Base-by-base conservation (phyloP, 2,888 invertebrate genomes). In the Nomada goodeniana region DNA sequence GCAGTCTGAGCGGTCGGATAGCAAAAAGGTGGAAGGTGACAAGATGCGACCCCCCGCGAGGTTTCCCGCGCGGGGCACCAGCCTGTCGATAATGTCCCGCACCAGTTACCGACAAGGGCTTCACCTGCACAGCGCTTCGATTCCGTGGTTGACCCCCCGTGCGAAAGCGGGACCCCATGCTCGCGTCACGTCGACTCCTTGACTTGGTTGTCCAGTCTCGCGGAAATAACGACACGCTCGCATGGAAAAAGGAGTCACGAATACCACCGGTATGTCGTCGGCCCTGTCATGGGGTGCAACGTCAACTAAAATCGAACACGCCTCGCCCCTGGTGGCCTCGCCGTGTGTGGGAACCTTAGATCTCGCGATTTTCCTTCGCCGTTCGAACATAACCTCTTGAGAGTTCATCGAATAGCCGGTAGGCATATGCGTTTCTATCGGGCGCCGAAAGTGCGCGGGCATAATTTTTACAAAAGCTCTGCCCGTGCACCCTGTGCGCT, bases 11-110 rank as follows among this genome's bases (percentile, higher is more conserved):
- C 80, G 79, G 26, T 80, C 80, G 52, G 80, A 57, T 57, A 47
- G 50, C 11, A 50, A 55, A 81, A 65, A 59, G 60, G 65, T 60
- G 60, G 61, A 78, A 74, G 83, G 82, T 78, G 82, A 79, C 79
- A 79, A 79, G 82, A 84, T 76, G 80, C 75, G 78, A 88, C 84
- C 92, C 93, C 93, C 93, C 90, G 90, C 82, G 85, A 86, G 77
- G 85, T 89, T 93, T 93, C 93, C 93, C 93, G 93, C 93, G 93
- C 93, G 90, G 90, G 89, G 89, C 92, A 93, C 89, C 93, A 90
- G 93, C 86, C 89, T 87, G 93, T 92, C 91, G 90, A 91, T 93
- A 93, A 93, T 93, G 89, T 91, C 89, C 88, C 90, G 89, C 86
- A 88, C 86, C 78, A 83, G 72, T 83, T 80, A 76, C 83, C 84